Evolutionary conservation across 2,113 vertebrate genomes (phyloP).

Genomic region (Pseudorasbora parva): DNA sequence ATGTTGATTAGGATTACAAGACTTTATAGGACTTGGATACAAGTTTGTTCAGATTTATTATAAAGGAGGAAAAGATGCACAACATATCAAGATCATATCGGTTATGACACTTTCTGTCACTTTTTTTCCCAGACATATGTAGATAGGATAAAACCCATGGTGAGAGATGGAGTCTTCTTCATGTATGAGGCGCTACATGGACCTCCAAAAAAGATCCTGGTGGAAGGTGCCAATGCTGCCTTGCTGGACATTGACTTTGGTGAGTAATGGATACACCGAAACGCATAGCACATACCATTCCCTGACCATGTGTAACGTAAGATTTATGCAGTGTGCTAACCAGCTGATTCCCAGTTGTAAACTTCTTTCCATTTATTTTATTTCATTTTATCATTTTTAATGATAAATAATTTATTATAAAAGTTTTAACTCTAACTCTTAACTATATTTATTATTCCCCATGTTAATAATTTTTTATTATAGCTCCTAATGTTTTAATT

Average conservation of each 20-base stretch:
- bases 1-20: background rate
- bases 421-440: too few relatives aligned
- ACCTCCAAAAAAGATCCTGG: slow-evolving; percentile 92
- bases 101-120: background rate
- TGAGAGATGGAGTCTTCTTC: slow-evolving; percentile 94
- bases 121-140: slow-evolving; percentile 80
- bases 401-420: too few relatives aligned
- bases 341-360: slow-evolving; percentile 25
- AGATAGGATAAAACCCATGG: slow-evolving; percentile 92
- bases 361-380: background rate
- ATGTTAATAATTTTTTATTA: too few relatives aligned
- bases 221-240: slow-evolving; percentile 96
- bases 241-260: slow-evolving; percentile 97
- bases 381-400: too few relatives aligned
- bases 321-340: slow-evolving; percentile 7
- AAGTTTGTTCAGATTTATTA: background rate
- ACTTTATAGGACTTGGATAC: background rate
- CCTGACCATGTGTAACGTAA: background rate
- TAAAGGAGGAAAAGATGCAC: background rate
- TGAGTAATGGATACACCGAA: slow-evolving; percentile 68
- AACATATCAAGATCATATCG: background rate
- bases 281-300: slow-evolving; percentile 5
- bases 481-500: too few relatives aligned
- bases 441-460: too few relatives aligned
- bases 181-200: slow-evolving; percentile 95